Base-by-base conservation (phyloP, 1,140 invertebrate genomes). In the Meloidogyne chitwoodi region DNA sequence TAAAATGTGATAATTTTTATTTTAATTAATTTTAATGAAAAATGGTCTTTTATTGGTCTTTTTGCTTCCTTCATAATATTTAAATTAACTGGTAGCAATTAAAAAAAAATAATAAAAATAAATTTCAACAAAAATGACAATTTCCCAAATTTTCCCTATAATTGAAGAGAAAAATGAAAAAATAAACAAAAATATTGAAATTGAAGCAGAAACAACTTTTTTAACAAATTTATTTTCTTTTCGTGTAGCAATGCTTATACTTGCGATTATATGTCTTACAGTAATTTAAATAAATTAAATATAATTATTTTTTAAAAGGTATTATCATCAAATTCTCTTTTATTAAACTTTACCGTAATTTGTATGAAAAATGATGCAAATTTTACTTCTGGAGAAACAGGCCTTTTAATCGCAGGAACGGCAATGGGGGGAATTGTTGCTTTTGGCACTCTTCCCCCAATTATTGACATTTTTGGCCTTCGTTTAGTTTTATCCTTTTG, bases 311-410 rank as follows among this genome's bases (percentile, higher is more conserved):
- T 56, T 70, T 16, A 14, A 38, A 29, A 73, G 70, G 41, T 64
- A 14, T 29, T 73, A 27, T 63, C 56, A 19, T 29, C 70, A 29
- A 73, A 73, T 62, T 73, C 70, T 24, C 41, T 73, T 6, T 31
- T 73, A 34, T n/a, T 73, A 61, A 73, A 73, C 24, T 73, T 73
- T 34, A 73, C 70, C 11, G 24, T 73, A 29, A 73, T 73, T 64
- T 73, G 70, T 12, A 73, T 61, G 44, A 34, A 73, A 34, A 1
- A 27, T n/a, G 38, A 24, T 72, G 70, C 48, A 8, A 72, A 72
- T 22, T 72, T 72, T 31, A 73, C 44, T 31, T 41, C 70, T 4
- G 34, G 26, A 1, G 4, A 73, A 22, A 56, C 12, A 34, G 70
- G 70, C 44, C 6, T 73, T 56, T 34, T 73, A 34, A 56, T 73